Evolutionary conservation across 2,888 invertebrate species (phyloP).

Genomic region (Tethea ocularis): DNA sequence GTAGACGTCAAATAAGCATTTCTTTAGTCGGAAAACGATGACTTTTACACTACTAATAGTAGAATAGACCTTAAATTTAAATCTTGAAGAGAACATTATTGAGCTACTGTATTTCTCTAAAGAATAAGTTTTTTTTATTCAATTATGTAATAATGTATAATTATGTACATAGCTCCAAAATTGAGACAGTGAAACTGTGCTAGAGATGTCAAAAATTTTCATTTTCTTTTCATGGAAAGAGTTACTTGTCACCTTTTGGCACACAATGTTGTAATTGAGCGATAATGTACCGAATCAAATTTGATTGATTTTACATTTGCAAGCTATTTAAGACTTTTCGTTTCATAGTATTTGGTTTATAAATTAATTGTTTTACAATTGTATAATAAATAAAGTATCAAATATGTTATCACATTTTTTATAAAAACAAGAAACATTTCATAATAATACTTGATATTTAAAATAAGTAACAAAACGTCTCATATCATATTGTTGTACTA

Average conservation of each 20-base stretch:
- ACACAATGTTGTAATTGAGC: slow-evolving; percentile 67
- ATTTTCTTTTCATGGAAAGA: slow-evolving; percentile 26
- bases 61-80: slow-evolving; percentile 66
- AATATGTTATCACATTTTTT: slow-evolving; percentile 34
- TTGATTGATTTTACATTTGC: slow-evolving; percentile 27
- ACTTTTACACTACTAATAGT: slow-evolving; percentile 53
- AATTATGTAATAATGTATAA: slow-evolving; percentile 66
- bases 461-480: slow-evolving; percentile 2
- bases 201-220: slow-evolving; percentile 41
- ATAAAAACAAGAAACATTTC: slow-evolving; percentile 12
- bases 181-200: slow-evolving; percentile 47
- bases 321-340: slow-evolving; percentile 52
- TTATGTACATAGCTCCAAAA: slow-evolving; percentile 80
- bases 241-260: slow-evolving; percentile 60
- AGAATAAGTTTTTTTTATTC: slow-evolving; percentile 54
- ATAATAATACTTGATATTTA: slow-evolving; percentile 5
- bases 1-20: slow-evolving; percentile 25
- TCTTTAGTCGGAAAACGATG: slow-evolving; percentile 50
- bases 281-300: slow-evolving; percentile 51
- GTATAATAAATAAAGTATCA: slow-evolving; percentile 22
- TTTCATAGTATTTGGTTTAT: slow-evolving; percentile 22
- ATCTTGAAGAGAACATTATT: slow-evolving; percentile 69
- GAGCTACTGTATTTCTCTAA: slow-evolving; percentile 74
- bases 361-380: slow-evolving; percentile 23
- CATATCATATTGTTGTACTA: not conserved